These are phyloP conservation scores for Erinaceus europaeus DNA, from an alignment of 2,113 vertebrate species.

Conservation along the genomic window DNA sequence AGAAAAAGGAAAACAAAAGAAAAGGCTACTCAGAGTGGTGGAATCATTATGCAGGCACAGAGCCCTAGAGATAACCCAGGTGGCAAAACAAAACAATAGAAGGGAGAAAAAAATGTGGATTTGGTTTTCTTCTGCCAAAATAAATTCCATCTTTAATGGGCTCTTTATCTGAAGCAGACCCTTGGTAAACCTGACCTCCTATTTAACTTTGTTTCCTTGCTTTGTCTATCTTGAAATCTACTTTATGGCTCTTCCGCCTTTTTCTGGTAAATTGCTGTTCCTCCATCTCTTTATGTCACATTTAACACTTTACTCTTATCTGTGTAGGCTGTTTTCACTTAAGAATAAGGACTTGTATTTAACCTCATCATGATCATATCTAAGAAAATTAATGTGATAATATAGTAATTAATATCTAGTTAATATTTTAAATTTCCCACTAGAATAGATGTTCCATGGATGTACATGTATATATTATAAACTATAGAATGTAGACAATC, in stretches of 20 bases:
- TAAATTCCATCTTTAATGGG: neutral
- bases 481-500: too few relatives aligned
- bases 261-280: neutral
- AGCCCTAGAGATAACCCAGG: too few relatives aligned
- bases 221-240: neutral
- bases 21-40: too few relatives aligned
- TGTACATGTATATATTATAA: too few relatives aligned
- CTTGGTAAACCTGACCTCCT: neutral
- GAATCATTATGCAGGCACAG: too few relatives aligned
- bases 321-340: neutral
- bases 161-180: neutral
- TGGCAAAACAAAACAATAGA: too few relatives aligned
- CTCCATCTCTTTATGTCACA: neutral
- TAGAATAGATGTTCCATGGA: too few relatives aligned
- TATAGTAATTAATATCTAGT: neutral
- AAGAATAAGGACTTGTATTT: neutral
- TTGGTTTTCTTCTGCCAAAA: neutral
- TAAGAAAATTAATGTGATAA: conserved; percentile 12
- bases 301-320: neutral
- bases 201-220: neutral
- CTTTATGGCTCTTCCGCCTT: neutral
- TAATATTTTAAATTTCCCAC: neutral
- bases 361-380: neutral
- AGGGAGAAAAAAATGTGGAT: neutral
- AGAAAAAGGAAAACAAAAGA: too few relatives aligned